These are phyloP conservation scores for Lates calcarifer DNA, from an alignment of 2,113 vertebrate species.

Conservation along the genomic window DNA sequence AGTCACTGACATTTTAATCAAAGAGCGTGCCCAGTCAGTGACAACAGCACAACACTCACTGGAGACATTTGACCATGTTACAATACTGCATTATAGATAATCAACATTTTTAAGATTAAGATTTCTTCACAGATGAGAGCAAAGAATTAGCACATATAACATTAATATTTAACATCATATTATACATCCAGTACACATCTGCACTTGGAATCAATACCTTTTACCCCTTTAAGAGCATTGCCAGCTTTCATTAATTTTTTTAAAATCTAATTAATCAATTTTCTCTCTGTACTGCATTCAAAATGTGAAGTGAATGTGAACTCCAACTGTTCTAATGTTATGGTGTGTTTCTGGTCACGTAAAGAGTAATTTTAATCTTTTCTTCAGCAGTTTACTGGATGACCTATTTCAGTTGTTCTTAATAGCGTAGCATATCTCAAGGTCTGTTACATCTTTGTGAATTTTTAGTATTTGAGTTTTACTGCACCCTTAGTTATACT, in stretches of 20 bases:
- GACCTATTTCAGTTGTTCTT: slow-evolving; percentile 16
- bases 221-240: neutral
- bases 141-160: neutral
- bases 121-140: slow-evolving; percentile 4
- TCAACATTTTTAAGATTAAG: neutral
- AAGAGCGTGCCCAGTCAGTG: slow-evolving; percentile 6
- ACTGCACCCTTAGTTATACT: neutral
- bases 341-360: neutral
- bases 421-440: neutral
- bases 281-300: neutral
- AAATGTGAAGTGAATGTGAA: neutral
- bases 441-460: neutral
- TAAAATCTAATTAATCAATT: neutral
- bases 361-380: neutral
- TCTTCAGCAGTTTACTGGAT: neutral
- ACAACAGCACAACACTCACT: too few relatives aligned
- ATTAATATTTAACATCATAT: slow-evolving; percentile 6
- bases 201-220: neutral
- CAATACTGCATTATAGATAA: neutral
- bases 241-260: slow-evolving; percentile 2
- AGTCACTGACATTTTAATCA: slow-evolving; percentile 67
- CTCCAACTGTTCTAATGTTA: neutral
- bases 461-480: neutral
- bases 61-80: too few relatives aligned
- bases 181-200: neutral